Evolutionary conservation across 2,888 invertebrate genomes (phyloP), one percentile per base, ranked within the genome.

Genomic region (Nemotelus pantherinus): DNA sequence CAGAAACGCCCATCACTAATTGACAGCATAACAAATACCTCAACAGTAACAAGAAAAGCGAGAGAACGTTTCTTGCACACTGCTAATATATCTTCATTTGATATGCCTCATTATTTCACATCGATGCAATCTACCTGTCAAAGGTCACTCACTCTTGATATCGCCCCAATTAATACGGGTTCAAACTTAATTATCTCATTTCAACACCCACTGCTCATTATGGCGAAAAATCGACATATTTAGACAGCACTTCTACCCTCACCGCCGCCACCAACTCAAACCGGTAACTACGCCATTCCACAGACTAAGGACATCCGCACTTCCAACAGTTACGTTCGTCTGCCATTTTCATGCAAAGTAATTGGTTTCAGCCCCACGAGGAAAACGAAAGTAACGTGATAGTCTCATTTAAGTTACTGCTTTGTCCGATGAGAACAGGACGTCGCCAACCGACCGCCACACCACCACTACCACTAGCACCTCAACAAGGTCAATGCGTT

Each of bases 131-230:
- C 48, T 25, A 48, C 7, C 67, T 47, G n/a, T 25, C 39, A 68
- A 47, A 48, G 67, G 67, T 68, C 48, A 68, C 6, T n/a, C 41
- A 48, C 67, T 39, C 39, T 68, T 7, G 7, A 25, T 48, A 68
- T 3, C 67, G 25, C 67, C 41, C 6, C 67, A 68, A 68, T 68
- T 50, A 68, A 50, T 48, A 50, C 41, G 50, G 67, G n/a, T 68
- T 50, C 48, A 9, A 48, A 48, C 67, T 68, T 68, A 68, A 68
- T 68, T 68, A 68, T 68, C 67, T 48, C 67, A 50, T 68, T 68
- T 68, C 67, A 48, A 9, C 48, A 9, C 67, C 25, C 41, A 41
- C 60, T 60, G 25, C 60, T 48, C 48, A 68, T 68, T 68, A 68
- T 68, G 50, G 48, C 60, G 60, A 60, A 50, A 65, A 65, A 68